Percentiles rank a stretch among this genome's conserved stretches.
Evolutionary conservation across 2,888 invertebrate genomes (phyloP).

Genomic region (Lingula anatina): DNA sequence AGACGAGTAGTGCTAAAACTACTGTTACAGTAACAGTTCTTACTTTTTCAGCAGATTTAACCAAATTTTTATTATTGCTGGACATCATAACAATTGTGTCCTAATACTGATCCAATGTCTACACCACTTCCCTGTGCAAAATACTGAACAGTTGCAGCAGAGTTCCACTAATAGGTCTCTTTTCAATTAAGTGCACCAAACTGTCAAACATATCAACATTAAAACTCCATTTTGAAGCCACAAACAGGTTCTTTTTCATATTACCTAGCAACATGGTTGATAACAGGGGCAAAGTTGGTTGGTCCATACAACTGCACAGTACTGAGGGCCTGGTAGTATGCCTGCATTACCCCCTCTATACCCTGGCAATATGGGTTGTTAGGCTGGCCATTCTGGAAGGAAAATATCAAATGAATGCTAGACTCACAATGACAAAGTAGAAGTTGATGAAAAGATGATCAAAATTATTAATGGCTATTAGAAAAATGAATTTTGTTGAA

Average conservation of each 20-base stretch:
- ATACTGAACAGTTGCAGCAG: neutral
- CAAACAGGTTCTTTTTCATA: neutral
- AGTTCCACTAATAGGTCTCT: too few species aligned
- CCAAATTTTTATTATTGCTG: too few species aligned
- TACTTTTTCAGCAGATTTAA: neutral
- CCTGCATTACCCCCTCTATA: slow-evolving; percentile 41
- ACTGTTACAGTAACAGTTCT: too few species aligned
- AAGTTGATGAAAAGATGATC: neutral
- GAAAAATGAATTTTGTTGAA: neutral
- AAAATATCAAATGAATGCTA: neutral
- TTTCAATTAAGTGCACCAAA: too few species aligned
- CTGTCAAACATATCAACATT: slow-evolving; percentile 46
- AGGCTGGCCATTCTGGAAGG: slow-evolving; percentile 55
- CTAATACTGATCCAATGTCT: too few species aligned
- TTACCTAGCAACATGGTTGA: slow-evolving; percentile 48
- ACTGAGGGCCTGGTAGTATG: slow-evolving; percentile 40
- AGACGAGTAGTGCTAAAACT: too few species aligned
- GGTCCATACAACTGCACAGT: slow-evolving; percentile 47
- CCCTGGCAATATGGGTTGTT: slow-evolving; percentile 55
- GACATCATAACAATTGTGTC: too few species aligned
- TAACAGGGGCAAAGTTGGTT: slow-evolving; percentile 49
- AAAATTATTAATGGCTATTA: slow-evolving; percentile 2
- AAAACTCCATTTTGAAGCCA: slow-evolving; percentile 38
- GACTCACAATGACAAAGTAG: too few species aligned
- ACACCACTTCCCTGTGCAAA: too few species aligned